Base-by-base conservation (phyloP, 2,888 invertebrate species). In the Branchellion lobata region DNA sequence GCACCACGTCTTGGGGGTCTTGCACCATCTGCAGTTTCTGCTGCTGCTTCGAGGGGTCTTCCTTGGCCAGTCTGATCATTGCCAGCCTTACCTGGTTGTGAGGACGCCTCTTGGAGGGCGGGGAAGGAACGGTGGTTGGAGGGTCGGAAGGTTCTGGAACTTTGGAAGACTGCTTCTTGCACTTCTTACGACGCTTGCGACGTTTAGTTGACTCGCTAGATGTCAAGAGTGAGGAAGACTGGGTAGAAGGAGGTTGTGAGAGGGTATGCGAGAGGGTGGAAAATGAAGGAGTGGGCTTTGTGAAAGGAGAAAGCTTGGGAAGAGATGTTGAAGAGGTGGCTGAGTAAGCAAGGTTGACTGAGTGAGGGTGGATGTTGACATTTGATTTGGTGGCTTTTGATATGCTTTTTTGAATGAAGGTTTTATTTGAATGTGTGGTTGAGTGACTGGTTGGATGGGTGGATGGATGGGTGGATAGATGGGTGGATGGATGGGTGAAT, bases 1-100 rank as follows among this genome's bases (percentile, higher is more conserved):
- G 61, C 21, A 57, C 61, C 3, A 57, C 61, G 61, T 57, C 61
- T 57, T 57, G 61, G 11, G 61, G 61, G 11, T 57, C 61, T n/a
- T 57, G 11, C 21, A 57, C 61, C 61, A 57, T 57, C 61, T 14
- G 21, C 3, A 57, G 24, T n/a, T 57, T 57, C 24, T 57, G 11
- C 24, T 57, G 5, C 61, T 57, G 5, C 21, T n/a, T 57, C 24
- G n/a, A n/a, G 21, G 61, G 61, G 61, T 57, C 61, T 57, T 57
- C 61, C 3, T n/a, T 8, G 5, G 61, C 61, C 24, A 57, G 24
- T 18, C 61, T 5, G 24, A 57, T 57, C 61, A 57, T 57, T 5
- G 61, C 61, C 3, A 57, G 24, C n/a, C 61, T 18, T n/a, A 57
- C 24, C 24, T 57, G 61, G 61, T 57, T 57, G 61, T 24, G 24